phyloP scores from a whole-genome alignment of 2,888 invertebrate genomes.

The Cryptops parisi region DNA sequence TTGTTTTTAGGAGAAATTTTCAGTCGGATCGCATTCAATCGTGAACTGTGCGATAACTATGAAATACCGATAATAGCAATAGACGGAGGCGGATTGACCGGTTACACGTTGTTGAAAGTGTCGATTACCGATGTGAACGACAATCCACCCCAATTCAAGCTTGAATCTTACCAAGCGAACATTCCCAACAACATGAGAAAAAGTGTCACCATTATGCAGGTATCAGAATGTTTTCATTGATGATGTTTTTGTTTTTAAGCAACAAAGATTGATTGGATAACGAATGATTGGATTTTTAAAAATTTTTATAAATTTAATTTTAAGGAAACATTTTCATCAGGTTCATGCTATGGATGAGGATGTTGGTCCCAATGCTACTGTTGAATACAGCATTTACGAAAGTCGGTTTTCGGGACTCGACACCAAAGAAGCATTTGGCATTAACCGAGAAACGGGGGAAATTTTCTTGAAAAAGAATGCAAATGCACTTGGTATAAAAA shows the following conservation, averaged over 20 bases:
- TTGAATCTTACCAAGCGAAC: constrained; percentile 29
- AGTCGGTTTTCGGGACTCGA: constrained; percentile 40
- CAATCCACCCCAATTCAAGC: constrained; percentile 68
- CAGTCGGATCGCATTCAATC: constrained; percentile 27
- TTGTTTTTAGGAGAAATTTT: constrained; percentile 27
- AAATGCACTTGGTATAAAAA: constrained; percentile 17
- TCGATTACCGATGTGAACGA: constrained; percentile 73
- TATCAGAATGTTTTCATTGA: neutral
- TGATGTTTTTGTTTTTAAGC: neutral
- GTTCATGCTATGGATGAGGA: constrained; percentile 62
- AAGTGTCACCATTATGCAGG: constrained; percentile 27
- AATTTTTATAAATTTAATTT: too few relatives aligned
- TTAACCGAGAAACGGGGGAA: constrained; percentile 59
- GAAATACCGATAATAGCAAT: constrained; percentile 29
- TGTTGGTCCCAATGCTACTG: constrained; percentile 51
- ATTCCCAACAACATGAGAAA: constrained; percentile 30
- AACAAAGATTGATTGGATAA: too few relatives aligned
- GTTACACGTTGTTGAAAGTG: constrained; percentile 48
- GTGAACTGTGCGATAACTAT: constrained; percentile 28
- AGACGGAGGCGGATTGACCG: constrained; percentile 32
- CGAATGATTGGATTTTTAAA: too few relatives aligned
- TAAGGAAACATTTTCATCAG: neutral
- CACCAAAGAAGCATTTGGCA: constrained; percentile 51
- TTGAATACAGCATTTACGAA: constrained; percentile 65
- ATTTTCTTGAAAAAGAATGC: constrained; percentile 40